phyloP scores from a whole-genome alignment of 1,140 invertebrate species.

The Physella acuta region DNA sequence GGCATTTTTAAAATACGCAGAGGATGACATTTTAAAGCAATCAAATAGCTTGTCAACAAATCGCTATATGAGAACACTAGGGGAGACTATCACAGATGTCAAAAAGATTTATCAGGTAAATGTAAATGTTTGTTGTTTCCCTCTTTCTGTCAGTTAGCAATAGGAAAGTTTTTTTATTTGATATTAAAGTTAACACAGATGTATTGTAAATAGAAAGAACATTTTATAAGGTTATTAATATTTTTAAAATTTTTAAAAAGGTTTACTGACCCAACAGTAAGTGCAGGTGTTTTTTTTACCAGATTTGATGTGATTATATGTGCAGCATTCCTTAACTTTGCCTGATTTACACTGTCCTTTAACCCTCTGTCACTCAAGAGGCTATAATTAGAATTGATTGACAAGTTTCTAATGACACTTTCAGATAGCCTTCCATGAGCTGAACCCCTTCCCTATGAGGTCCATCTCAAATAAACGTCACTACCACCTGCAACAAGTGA shows the following conservation, averaged over 20 bases:
- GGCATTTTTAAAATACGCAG: slow-evolving; percentile 64
- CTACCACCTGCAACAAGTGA: slow-evolving; percentile 56
- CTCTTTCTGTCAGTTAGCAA: too few relatives aligned
- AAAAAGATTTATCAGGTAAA: slow-evolving; percentile 55
- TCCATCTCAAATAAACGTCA: slow-evolving; percentile 56
- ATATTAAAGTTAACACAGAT: too few relatives aligned
- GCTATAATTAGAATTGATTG: background rate
- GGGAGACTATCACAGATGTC: slow-evolving; percentile 58
- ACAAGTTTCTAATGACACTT: slow-evolving; percentile 17
- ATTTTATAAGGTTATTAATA: too few relatives aligned
- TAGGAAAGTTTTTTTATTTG: too few relatives aligned
- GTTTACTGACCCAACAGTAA: too few relatives aligned
- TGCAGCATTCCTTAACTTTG: background rate
- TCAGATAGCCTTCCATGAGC: slow-evolving; percentile 62
- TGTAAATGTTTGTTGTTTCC: background rate
- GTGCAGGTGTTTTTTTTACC: background rate
- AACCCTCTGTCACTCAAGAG: background rate
- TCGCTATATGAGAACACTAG: slow-evolving; percentile 58
- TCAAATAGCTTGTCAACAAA: slow-evolving; percentile 57
- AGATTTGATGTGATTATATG: background rate
- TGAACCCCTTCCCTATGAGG: slow-evolving; percentile 63
- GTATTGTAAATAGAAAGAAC: too few relatives aligned
- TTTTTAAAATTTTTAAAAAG: too few relatives aligned
- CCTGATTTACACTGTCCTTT: background rate
- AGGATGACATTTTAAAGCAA: slow-evolving; percentile 61